Evolutionary conservation across 2,113 vertebrate genomes (phyloP).

Genomic region (Cyprinodon brontotheroides): DNA sequence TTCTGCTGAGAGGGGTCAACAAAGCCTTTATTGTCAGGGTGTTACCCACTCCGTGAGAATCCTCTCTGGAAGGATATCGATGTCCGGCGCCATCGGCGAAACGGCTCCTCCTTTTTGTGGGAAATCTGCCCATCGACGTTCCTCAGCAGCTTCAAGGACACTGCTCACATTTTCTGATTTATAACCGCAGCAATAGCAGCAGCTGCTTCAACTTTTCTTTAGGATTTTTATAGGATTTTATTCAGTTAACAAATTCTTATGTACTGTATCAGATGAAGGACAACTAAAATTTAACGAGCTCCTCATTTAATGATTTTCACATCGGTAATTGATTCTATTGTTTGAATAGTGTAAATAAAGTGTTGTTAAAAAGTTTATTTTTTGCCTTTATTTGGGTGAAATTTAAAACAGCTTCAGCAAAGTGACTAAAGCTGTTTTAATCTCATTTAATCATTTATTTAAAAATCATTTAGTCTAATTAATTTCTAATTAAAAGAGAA

Average conservation of each 20-base stretch:
- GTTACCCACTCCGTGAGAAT: slow-evolving; percentile 72
- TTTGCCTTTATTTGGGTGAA: too few species aligned
- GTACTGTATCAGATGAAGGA: too few species aligned
- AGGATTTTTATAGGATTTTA: neutral
- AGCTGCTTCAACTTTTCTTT: neutral
- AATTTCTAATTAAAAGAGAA: too few species aligned
- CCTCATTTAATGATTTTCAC: too few species aligned
- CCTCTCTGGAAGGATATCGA: slow-evolving; percentile 46
- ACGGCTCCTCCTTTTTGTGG: slow-evolving; percentile 31
- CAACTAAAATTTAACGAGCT: too few species aligned
- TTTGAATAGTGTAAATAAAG: too few species aligned
- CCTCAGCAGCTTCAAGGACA: slow-evolving; percentile 5
- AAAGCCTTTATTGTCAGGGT: slow-evolving; percentile 63
- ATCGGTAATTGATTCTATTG: too few species aligned
- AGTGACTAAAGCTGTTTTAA: neutral
- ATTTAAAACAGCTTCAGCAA: too few species aligned
- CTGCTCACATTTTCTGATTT: neutral
- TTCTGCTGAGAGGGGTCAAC: slow-evolving; percentile 35
- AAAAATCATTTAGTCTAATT: too few species aligned
- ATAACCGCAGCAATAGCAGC: neutral
- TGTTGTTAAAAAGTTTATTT: too few species aligned
- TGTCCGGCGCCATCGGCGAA: slow-evolving; percentile 42
- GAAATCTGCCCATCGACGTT: slow-evolving; percentile 18
- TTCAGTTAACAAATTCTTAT: too few species aligned
- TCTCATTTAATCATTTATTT: neutral